A percentile compares a stretch with the other conserved stretches of the same genome.
Evolutionary conservation across 2,113 vertebrate genomes (phyloP).

Genomic region (Nibea coibor): DNA sequence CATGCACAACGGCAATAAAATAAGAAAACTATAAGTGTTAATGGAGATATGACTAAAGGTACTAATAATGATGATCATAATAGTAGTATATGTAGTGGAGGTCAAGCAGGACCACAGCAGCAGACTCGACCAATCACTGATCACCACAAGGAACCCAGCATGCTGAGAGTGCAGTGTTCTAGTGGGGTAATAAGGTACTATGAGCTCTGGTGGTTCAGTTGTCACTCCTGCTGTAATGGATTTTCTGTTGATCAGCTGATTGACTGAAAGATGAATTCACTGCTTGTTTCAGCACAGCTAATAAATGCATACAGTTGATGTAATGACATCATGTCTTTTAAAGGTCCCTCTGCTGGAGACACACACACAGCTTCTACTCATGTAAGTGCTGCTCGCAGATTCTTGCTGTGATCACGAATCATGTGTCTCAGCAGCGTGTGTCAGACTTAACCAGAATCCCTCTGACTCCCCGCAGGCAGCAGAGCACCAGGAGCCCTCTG

Average conservation of each 20-base stretch:
- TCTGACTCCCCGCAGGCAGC: conserved; percentile 50
- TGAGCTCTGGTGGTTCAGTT: too few relatives aligned
- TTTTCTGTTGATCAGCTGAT: background rate
- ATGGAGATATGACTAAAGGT: too few relatives aligned
- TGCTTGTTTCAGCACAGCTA: background rate
- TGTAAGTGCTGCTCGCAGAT: conserved; percentile 48
- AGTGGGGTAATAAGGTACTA: too few relatives aligned
- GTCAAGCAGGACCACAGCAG: too few relatives aligned
- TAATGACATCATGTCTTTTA: background rate
- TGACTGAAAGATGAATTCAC: background rate
- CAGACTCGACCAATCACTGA: too few relatives aligned
- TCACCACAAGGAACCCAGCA: too few relatives aligned
- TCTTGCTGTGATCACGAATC: conserved; percentile 26
- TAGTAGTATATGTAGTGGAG: too few relatives aligned
- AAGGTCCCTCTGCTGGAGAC: conserved; percentile 39
- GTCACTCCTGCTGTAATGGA: background rate
- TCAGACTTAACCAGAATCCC: conserved; percentile 23
- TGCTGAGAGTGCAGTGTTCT: too few relatives aligned
- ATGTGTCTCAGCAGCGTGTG: conserved; percentile 16
- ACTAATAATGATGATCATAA: too few relatives aligned
- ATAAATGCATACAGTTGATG: background rate
- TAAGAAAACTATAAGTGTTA: too few relatives aligned
- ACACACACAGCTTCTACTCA: conserved; percentile 14
- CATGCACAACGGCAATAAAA: too few relatives aligned
- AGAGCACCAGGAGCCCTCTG: conserved; percentile 7